These are phyloP conservation scores for Entomobrya proxima DNA, from an alignment of 2,888 invertebrate species.

Conservation along the genomic window DNA sequence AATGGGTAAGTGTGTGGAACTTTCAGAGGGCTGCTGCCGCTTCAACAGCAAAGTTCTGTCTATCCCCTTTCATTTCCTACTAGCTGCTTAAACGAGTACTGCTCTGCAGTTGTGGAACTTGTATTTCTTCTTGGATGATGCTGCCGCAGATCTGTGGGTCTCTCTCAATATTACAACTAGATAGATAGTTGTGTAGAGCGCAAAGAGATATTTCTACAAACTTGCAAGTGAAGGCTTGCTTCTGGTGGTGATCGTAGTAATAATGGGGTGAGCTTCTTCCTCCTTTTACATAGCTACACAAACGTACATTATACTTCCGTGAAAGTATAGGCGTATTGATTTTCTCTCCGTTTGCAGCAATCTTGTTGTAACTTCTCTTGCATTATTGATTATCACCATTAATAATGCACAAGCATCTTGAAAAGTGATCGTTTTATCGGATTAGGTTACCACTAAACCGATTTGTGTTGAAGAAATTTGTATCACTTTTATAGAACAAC, in stretches of 20 bases:
- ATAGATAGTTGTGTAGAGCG: neutral
- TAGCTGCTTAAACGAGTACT: neutral
- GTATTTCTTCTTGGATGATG: constrained; percentile 32
- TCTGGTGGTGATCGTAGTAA: constrained; percentile 15
- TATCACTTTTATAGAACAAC: neutral
- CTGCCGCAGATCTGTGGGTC: constrained; percentile 56
- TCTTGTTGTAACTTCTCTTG: constrained; percentile 45
- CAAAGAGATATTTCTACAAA: constrained; percentile 21
- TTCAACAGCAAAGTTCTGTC: neutral
- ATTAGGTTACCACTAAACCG: constrained; percentile 49
- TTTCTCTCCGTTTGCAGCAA: constrained; percentile 2
- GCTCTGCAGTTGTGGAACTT: neutral
- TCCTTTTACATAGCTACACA: constrained; percentile 1
- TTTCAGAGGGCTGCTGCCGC: neutral
- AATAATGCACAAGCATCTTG: constrained; percentile 47
- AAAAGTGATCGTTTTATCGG: constrained; percentile 23
- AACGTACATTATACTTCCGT: neutral
- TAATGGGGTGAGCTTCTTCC: constrained; percentile 64
- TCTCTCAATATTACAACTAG: neutral
- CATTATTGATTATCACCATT: constrained; percentile 58
- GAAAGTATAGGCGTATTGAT: constrained; percentile 45
- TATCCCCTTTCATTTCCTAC: constrained; percentile 2
- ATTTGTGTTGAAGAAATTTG: neutral
- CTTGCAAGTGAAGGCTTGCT: neutral
- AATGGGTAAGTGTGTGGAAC: constrained; percentile 45